phyloP scores from a whole-genome alignment of 2,113 vertebrate species.

The Sterrhoptilus dennistouni region DNA sequence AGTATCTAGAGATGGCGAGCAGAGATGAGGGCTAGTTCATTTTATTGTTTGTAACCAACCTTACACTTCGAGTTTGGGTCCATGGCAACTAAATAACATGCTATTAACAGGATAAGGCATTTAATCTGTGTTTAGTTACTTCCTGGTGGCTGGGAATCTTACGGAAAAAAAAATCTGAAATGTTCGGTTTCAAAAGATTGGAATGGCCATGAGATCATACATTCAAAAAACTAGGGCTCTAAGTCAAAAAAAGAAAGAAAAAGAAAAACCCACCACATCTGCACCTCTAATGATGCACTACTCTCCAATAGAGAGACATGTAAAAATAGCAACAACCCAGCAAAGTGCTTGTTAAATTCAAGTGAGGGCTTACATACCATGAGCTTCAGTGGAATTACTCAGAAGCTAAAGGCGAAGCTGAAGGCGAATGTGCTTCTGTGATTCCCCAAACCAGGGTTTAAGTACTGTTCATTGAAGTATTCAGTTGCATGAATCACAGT shows the following conservation, averaged over 20 bases:
- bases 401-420: background rate
- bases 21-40: background rate
- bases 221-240: background rate
- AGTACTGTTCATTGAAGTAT: background rate
- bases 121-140: background rate
- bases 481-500: background rate
- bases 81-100: fast-evolving
- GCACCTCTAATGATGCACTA: background rate
- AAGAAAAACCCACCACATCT: background rate
- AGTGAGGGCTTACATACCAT: background rate
- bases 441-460: background rate
- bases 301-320: background rate
- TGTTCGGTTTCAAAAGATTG: background rate
- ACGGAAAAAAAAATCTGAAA: background rate
- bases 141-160: background rate
- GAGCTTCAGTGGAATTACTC: background rate
- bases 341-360: background rate
- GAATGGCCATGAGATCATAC: background rate
- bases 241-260: background rate
- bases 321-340: background rate
- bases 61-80: background rate
- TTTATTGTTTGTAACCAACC: background rate
- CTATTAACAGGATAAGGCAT: background rate
- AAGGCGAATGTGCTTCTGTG: background rate
- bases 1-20: background rate